Base-by-base conservation (phyloP, 2,113 vertebrate genomes). In the Corythoichthys haematopterus region DNA sequence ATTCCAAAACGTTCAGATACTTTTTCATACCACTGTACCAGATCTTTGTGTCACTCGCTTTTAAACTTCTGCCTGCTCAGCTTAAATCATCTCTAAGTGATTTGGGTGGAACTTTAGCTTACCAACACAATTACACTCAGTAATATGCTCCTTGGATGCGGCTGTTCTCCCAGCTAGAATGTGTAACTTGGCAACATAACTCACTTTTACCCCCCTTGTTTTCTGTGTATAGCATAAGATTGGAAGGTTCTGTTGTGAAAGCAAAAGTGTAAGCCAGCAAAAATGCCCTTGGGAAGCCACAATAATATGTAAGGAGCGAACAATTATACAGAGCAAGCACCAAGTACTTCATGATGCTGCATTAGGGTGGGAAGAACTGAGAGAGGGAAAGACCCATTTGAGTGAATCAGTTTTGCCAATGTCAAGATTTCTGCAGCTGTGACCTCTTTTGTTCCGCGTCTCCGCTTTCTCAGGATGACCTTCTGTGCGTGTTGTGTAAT, bases 401-500 rank as follows among this genome's bases (percentile, higher is more conserved):
- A 71, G 55, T 58, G 56, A 56, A 67, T 60, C 50, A 14, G 55
- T 40, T 37, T 51, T 60, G 78, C 74, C 76, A 71, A 74, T 75
- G 74, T 62, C 6, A 12, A 57, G 76, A 40, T 64, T 9, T 36
- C 40, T 61, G 71, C 82, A 87, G 79, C 81, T 89, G 78, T 82
- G 75, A 77, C 75, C 78, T 61, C 75, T 55, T 58, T 73, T 13
- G 38, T 65, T 55, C 64, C 53, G 65, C 72, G 10, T 68, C 53
- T 64, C 38, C 38, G 11, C 36, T 28, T 65, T 76, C 65, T 75
- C 74, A 66, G 60, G 48, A 64, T 14, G 53, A 65, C 63, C 45
- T 50, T 59, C 14, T 70, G 45, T 75, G 28, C 40, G 28, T 66
- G 52, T 84, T 82, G 78, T 76, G 83, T 74, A 77, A 80, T 60